A percentile compares a stretch with the other conserved stretches of the same genome.
These are phyloP conservation scores for Bactericera cockerelli DNA, from an alignment of 1,140 invertebrate genomes.

Conservation along the genomic window DNA sequence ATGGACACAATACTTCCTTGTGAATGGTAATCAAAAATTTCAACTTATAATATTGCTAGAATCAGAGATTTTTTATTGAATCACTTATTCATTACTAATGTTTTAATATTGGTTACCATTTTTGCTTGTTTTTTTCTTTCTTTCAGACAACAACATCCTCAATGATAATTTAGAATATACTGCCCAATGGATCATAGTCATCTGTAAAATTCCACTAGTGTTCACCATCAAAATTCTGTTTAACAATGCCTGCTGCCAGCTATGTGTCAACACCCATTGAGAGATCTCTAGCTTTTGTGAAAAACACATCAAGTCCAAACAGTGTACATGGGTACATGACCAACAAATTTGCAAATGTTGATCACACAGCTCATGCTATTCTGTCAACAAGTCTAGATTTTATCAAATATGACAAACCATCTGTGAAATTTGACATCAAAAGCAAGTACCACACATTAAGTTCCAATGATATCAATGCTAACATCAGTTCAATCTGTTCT, in stretches of 20 bases:
- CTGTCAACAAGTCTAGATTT: neutral
- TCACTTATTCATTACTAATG: too few relatives aligned
- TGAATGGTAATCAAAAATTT: too few relatives aligned
- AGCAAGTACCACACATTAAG: constrained; percentile 4
- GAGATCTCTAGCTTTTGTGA: neutral
- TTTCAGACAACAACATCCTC: too few relatives aligned
- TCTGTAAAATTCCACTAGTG: too few relatives aligned
- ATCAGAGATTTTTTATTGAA: too few relatives aligned
- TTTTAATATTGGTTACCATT: too few relatives aligned
- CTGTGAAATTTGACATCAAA: neutral
- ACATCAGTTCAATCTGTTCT: neutral
- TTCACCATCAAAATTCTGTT: too few relatives aligned
- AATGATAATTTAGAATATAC: too few relatives aligned
- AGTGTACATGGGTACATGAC: neutral
- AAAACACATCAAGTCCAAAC: neutral
- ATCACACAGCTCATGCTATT: neutral
- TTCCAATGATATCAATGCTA: neutral
- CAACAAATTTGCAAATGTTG: neutral
- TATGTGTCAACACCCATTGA: neutral
- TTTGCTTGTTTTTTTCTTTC: too few relatives aligned
- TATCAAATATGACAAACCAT: constrained; percentile 2
- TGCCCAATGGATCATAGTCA: too few relatives aligned
- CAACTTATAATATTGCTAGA: too few relatives aligned
- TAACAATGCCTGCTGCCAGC: neutral
- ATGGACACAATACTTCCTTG: too few relatives aligned